A percentile compares a stretch with the other conserved stretches of the same genome.
Conservation (phyloP, 2,797 vertebrate species). For the Anguilla megastoma region DNA sequence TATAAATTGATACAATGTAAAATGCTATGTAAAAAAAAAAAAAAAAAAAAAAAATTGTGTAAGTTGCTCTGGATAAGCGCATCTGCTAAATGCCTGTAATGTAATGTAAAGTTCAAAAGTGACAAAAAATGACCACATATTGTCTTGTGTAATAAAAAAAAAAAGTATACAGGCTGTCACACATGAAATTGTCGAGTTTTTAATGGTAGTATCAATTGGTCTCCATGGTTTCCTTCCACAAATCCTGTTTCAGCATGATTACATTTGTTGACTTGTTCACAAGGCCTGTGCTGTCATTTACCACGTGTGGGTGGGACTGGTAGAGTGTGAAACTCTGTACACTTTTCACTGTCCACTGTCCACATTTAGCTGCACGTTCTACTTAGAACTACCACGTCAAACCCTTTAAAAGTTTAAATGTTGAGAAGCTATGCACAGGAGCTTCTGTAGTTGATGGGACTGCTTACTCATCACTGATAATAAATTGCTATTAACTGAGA, state of each 20-base stretch:
- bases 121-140: neutral
- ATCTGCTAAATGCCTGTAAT: no score
- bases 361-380: neutral
- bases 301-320: neutral
- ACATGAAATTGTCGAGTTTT: neutral
- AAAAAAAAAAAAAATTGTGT: no score
- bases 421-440: neutral
- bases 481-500: neutral
- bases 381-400: neutral
- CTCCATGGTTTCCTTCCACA: neutral
- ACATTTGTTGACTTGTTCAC: neutral
- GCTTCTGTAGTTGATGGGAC: neutral
- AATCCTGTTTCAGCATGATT: slow-evolving; percentile 8
- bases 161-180: neutral
- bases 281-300: neutral
- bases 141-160: neutral
- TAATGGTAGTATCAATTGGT: neutral
- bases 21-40: no score
- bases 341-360: neutral
- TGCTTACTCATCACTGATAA: neutral
- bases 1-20: no score
- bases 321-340: neutral
- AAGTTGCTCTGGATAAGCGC: no score
- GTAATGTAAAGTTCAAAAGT: neutral
- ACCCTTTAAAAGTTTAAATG: neutral